These are phyloP conservation scores for Plecotus auritus DNA, from an alignment of 2,113 vertebrate species.

Conservation along the genomic window DNA sequence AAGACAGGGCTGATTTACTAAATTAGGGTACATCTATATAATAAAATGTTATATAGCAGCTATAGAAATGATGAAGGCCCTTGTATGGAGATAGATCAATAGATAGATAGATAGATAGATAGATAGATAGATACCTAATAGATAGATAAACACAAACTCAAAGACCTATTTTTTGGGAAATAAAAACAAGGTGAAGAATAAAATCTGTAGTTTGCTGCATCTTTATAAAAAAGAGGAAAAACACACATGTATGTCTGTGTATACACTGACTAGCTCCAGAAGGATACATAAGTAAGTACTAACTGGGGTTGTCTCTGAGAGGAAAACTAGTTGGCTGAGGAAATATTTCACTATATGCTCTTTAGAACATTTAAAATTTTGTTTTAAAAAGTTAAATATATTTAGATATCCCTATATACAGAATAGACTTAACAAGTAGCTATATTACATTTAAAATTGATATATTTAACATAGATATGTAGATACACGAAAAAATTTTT, in stretches of 20 bases:
- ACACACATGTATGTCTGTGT: neutral
- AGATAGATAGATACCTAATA: neutral
- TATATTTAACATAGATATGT: neutral
- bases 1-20: neutral
- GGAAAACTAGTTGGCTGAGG: neutral
- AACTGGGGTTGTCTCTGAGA: neutral
- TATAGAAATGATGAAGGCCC: neutral
- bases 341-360: neutral
- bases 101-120: neutral
- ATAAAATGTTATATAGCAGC: neutral
- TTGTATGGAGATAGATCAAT: neutral
- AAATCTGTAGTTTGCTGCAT: neutral
- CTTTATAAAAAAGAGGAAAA: neutral
- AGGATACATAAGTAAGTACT: neutral
- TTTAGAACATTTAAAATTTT: neutral
- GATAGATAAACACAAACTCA: neutral
- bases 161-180: neutral
- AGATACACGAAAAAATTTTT: neutral
- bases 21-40: neutral
- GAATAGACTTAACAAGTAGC: neutral
- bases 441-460: neutral
- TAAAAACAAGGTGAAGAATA: neutral
- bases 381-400: neutral
- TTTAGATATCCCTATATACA: neutral
- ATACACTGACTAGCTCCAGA: neutral